phyloP scores from a whole-genome alignment of 1,140 invertebrate species.

The Procambarus virginalis region DNA sequence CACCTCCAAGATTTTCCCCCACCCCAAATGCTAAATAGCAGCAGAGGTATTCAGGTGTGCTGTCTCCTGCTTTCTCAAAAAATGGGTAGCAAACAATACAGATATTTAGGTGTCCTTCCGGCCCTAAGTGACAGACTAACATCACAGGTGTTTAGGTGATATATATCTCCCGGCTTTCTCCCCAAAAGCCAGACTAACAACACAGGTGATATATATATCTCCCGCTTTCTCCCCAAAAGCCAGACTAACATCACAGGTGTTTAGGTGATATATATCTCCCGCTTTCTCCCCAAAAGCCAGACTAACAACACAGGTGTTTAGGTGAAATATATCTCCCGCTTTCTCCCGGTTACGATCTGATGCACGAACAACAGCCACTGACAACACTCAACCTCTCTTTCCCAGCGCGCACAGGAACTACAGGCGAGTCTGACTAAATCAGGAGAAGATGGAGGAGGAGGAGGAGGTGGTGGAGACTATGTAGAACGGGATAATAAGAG shows the following conservation, averaged over 20 bases:
- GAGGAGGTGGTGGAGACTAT: background rate
- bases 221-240: background rate
- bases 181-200: background rate
- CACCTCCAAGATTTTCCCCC: background rate
- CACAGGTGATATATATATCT: background rate
- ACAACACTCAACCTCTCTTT: slow-evolving; percentile 61
- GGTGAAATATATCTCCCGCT: background rate
- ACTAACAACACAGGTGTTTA: background rate
- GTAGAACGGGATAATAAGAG: background rate
- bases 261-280: background rate
- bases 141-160: too few relatives aligned
- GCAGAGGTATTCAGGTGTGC: too few relatives aligned
- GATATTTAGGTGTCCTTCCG: too few relatives aligned
- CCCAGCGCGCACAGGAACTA: slow-evolving; percentile 61
- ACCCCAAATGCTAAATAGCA: too few relatives aligned
- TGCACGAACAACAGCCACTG: slow-evolving; percentile 30
- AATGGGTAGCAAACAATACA: too few relatives aligned
- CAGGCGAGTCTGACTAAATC: slow-evolving; percentile 56
- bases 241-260: background rate
- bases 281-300: background rate
- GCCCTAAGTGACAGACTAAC: too few relatives aligned
- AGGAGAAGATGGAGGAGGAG: slow-evolving; percentile 9
- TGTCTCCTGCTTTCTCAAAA: too few relatives aligned
- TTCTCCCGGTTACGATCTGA: background rate
- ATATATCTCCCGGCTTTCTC: too few relatives aligned